Percentiles rank a stretch among this genome's conserved stretches.
Conservation (phyloP, 2,797 vertebrate species). For the Gouania willdenowi region DNA sequence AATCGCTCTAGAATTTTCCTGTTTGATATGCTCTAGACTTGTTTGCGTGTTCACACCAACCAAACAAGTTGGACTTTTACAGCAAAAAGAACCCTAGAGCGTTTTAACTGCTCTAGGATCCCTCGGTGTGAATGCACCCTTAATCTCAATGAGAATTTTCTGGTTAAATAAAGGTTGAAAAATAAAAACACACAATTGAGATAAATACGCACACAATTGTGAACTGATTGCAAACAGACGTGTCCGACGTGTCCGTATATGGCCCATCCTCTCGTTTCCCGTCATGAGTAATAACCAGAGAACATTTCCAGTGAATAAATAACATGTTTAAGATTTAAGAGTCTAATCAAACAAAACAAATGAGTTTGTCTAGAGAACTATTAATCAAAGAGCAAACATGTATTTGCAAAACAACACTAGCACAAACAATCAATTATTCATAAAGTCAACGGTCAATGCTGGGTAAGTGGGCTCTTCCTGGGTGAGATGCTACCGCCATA, state of each 20-base stretch:
- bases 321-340: slow-evolving; percentile 71
- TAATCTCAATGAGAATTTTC: too few relatives aligned
- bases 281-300: slow-evolving; percentile 45
- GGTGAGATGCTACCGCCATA: slow-evolving; percentile 75
- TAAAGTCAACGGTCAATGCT: slow-evolving; percentile 64
- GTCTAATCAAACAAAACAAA: slow-evolving; percentile 74
- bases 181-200: too few relatives aligned
- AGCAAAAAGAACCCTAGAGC: too few relatives aligned
- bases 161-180: too few relatives aligned
- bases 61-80: too few relatives aligned
- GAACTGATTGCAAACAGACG: slow-evolving; percentile 33
- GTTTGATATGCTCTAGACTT: too few relatives aligned
- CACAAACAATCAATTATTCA: slow-evolving; percentile 80
- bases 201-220: not conserved
- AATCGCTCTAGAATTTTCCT: too few relatives aligned
- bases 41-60: too few relatives aligned
- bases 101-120: too few relatives aligned
- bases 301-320: slow-evolving; percentile 68
- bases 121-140: too few relatives aligned
- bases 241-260: too few relatives aligned
- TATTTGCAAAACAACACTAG: slow-evolving; percentile 74
- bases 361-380: slow-evolving; percentile 72
- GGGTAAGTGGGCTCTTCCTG: slow-evolving; percentile 74
- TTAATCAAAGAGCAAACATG: slow-evolving; percentile 70
- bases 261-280: slow-evolving; percentile 50